Base-by-base conservation (phyloP, 2,113 vertebrate species). In the Gorilla gorilla region DNA sequence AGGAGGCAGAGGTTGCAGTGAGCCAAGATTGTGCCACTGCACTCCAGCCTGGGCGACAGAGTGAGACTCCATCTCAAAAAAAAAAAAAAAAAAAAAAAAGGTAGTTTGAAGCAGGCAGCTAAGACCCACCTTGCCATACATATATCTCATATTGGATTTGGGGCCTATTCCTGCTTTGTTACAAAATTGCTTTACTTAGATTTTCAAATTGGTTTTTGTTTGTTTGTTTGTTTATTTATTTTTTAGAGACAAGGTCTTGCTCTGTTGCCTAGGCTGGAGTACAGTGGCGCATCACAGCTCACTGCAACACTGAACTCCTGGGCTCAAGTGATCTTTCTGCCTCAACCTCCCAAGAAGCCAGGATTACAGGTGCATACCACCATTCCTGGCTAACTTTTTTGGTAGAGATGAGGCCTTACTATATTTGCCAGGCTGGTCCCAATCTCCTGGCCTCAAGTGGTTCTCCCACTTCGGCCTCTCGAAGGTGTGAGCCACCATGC, bases 121-220 rank as follows among this genome's bases (percentile, higher is more conserved):
- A 38, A 59, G 35, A 82, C 68, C 72, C 38, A 50, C 78, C 5
- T 75, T 38, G 38, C 70, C 17, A 13, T 17, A 45, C 27, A 45
- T 14, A 45, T 11, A 23, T 68, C 78, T 76, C n/a, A 27, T 75
- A 32, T 32, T 85, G 32, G 35, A 38, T 61, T 81, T 73, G 85
- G 52, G 57, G 50, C 27, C 43, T 73, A 1, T 90, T 57, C 75
- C 72, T 94, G 43, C 82, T 91, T 93, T 73, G 64, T 25, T 86
- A 27, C n/a, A 94, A 68, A 85, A 93, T 48, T n/a, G 50, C 23
- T 82, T 88, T 93, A 82, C 52, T 82, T 89, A 83, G 59, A 64
- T 93, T 84, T 88, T 96, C 75, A 43, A 2, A 57, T 64, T 32
- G 61, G 61, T 14, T 64, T 14, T n/a, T 68, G 30, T 35, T 66